These are phyloP conservation scores for Corbicula japonica DNA, from an alignment of 2,888 invertebrate species.

Conservation along the genomic window DNA sequence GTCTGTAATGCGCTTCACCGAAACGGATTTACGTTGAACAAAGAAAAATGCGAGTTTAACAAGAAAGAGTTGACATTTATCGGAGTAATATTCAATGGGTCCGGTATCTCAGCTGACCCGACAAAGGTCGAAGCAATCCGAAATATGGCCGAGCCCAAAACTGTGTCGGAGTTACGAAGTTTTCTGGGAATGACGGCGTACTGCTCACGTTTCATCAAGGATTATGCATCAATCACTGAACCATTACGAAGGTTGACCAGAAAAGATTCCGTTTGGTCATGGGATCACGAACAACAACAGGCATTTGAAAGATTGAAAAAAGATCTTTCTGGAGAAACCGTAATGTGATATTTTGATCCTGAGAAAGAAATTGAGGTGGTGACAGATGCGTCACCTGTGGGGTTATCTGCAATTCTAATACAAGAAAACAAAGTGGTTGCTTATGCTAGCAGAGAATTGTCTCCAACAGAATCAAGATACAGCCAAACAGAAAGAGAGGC, in stretches of 20 bases:
- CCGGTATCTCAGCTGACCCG: slow-evolving; percentile 62
- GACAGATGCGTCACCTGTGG: slow-evolving; percentile 66
- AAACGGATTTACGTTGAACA: slow-evolving; percentile 68
- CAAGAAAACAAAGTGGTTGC: slow-evolving; percentile 55
- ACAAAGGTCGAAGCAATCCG: slow-evolving; percentile 64
- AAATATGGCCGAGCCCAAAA: slow-evolving; percentile 55
- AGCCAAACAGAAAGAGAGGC: slow-evolving; percentile 72
- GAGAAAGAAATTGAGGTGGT: slow-evolving; percentile 48
- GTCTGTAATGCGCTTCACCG: slow-evolving; percentile 65
- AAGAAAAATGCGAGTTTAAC: slow-evolving; percentile 78
- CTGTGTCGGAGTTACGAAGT: slow-evolving; percentile 55
- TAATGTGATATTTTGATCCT: slow-evolving; percentile 64
- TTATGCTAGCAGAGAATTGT: slow-evolving; percentile 63
- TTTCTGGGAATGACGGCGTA: slow-evolving; percentile 74
- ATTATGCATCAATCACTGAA: slow-evolving; percentile 67
- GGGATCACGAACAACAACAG: slow-evolving; percentile 59
- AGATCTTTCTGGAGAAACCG: slow-evolving; percentile 58
- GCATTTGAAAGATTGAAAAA: slow-evolving; percentile 60
- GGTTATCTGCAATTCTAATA: slow-evolving; percentile 62
- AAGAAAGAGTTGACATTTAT: slow-evolving; percentile 58
- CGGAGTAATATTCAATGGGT: slow-evolving; percentile 50
- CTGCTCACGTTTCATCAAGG: slow-evolving; percentile 68
- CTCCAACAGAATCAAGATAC: slow-evolving; percentile 65
- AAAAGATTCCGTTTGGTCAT: slow-evolving; percentile 60
- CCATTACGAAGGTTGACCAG: slow-evolving; percentile 70